Percentiles rank a stretch among this genome's conserved stretches.
Conservation (phyloP, 2,888 invertebrate species). For the Drosophila pegasa region DNA sequence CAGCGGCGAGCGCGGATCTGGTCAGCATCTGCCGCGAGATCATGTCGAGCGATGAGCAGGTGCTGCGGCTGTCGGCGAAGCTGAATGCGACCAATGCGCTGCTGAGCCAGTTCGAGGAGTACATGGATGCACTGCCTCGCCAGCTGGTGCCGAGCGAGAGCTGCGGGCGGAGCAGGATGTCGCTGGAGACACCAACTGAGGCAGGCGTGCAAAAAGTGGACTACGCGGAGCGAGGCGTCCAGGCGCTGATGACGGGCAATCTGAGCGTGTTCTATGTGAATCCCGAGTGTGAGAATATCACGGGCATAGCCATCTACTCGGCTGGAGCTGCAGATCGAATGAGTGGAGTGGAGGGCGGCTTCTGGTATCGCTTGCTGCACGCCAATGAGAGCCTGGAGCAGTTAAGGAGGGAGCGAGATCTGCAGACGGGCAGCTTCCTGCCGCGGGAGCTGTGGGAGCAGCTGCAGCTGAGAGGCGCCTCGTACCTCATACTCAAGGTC, state of each 20-base stretch:
- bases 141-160: slow-evolving; percentile 40
- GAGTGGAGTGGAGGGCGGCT: slow-evolving; percentile 47
- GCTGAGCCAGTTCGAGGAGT: slow-evolving; percentile 87
- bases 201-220: slow-evolving; percentile 42
- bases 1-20: slow-evolving; percentile 58
- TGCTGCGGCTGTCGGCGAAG: slow-evolving; percentile 81
- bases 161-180: slow-evolving; percentile 32
- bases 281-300: slow-evolving; percentile 76
- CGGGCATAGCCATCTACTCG: slow-evolving; percentile 81
- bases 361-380: slow-evolving; percentile 83
- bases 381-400: slow-evolving; percentile 84
- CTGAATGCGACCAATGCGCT: slow-evolving; percentile 88
- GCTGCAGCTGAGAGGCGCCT: slow-evolving; percentile 62
- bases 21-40: slow-evolving; percentile 85
- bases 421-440: slow-evolving; percentile 87
- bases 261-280: slow-evolving; percentile 83
- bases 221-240: slow-evolving; percentile 67
- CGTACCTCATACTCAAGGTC: slow-evolving; percentile 86
- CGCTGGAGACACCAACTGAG: neutral
- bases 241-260: slow-evolving; percentile 71
- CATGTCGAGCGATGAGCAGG: slow-evolving; percentile 85
- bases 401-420: slow-evolving; percentile 84
- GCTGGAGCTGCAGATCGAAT: slow-evolving; percentile 5
- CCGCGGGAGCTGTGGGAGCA: slow-evolving; percentile 84
- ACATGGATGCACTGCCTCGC: slow-evolving; percentile 85